phyloP scores from a whole-genome alignment of 2,113 vertebrate species.

The Paradisaea rubra region DNA sequence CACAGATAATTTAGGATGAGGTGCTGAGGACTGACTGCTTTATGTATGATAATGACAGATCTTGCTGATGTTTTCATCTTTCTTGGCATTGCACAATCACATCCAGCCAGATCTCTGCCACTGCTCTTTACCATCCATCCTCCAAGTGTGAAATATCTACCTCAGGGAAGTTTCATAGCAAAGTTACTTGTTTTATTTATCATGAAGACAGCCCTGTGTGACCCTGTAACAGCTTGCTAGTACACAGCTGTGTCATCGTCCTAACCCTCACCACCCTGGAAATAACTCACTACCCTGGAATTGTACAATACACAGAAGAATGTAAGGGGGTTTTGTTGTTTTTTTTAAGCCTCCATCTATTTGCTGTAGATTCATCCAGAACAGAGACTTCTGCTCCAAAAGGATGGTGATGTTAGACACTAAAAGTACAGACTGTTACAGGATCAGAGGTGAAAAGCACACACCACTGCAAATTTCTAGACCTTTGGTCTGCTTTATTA shows the following conservation, averaged over 20 bases:
- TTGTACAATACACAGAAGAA: background rate
- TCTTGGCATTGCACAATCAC: background rate
- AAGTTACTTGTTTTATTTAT: background rate
- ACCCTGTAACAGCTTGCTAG: background rate
- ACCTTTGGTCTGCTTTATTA: background rate
- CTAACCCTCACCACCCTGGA: background rate
- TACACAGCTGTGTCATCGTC: background rate
- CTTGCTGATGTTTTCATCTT: background rate
- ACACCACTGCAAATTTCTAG: background rate
- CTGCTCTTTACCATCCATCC: background rate
- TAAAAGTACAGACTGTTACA: background rate
- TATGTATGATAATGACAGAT: fast-evolving
- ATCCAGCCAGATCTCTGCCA: background rate
- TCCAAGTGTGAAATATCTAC: background rate
- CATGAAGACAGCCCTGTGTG: background rate
- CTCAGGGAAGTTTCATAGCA: background rate
- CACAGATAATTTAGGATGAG: background rate
- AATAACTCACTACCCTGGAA: background rate
- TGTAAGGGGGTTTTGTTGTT: no score
- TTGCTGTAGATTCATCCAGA: background rate
- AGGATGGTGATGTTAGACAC: fast-evolving
- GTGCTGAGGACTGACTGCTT: background rate
- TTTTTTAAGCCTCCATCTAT: background rate
- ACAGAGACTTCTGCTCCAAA: background rate
- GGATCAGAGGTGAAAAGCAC: background rate